Percentiles rank a stretch among this genome's conserved stretches.
phyloP scores from a whole-genome alignment of 2,113 vertebrate genomes.

The Rhizomys pruinosus region DNA sequence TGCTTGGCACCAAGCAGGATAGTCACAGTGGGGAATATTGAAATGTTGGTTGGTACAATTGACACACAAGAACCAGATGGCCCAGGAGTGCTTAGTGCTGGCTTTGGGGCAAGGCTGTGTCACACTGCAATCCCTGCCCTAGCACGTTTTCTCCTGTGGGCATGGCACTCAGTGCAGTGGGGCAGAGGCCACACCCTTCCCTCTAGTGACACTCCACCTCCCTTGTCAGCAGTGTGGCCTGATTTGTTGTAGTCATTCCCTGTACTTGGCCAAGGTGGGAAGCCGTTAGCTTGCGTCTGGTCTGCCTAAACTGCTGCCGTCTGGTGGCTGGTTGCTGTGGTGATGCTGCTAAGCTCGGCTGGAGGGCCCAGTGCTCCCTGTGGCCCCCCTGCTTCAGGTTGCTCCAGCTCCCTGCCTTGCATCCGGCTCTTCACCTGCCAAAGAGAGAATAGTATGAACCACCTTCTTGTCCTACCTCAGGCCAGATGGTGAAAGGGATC shows the following conservation, averaged over 20 bases:
- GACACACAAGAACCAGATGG: slow-evolving; percentile 8
- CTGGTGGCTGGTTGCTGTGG: slow-evolving; percentile 82
- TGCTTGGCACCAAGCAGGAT: neutral
- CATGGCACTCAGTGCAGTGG: slow-evolving; percentile 82
- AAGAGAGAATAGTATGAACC: slow-evolving; percentile 76
- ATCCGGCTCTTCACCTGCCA: slow-evolving; percentile 86
- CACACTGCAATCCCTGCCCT: slow-evolving; percentile 78
- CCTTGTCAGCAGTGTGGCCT: slow-evolving; percentile 73
- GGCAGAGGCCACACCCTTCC: slow-evolving; percentile 81
- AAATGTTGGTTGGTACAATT: neutral
- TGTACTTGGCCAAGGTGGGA: slow-evolving; percentile 76
- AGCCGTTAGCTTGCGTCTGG: slow-evolving; percentile 55
- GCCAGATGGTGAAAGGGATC: slow-evolving; percentile 33
- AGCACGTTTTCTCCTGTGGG: slow-evolving; percentile 80
- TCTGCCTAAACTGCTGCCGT: slow-evolving; percentile 72
- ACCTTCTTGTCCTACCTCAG: neutral
- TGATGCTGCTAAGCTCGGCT: slow-evolving; percentile 77
- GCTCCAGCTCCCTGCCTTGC: slow-evolving; percentile 74
- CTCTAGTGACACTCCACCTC: slow-evolving; percentile 80
- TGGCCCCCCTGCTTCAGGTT: slow-evolving; percentile 77
- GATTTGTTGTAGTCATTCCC: slow-evolving; percentile 81
- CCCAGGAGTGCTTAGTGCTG: slow-evolving; percentile 66
- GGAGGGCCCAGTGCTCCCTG: slow-evolving; percentile 77
- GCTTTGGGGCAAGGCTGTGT: slow-evolving; percentile 55
- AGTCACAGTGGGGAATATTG: neutral